These are phyloP conservation scores for Peucedramus taeniatus DNA, from an alignment of 2,113 vertebrate genomes.

Conservation along the genomic window DNA sequence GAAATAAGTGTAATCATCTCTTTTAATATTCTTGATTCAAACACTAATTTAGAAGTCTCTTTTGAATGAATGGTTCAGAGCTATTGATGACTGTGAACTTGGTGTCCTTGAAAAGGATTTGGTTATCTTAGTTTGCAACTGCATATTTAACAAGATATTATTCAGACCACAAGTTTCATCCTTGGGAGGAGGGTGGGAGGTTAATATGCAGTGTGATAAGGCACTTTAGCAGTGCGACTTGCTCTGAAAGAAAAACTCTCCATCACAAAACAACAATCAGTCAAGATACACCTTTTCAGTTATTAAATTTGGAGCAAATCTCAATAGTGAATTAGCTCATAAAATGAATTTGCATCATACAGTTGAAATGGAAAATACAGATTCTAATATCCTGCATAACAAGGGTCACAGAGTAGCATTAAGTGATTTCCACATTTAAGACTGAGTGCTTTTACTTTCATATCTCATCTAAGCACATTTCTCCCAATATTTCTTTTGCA, in stretches of 20 bases:
- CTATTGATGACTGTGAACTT: neutral
- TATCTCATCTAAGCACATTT: neutral
- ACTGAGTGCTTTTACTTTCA: neutral
- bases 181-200: neutral
- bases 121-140: neutral
- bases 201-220: neutral
- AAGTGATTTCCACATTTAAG: neutral
- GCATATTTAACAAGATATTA: neutral
- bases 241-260: neutral
- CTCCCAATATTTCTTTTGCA: slow-evolving; percentile 19
- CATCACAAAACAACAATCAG: neutral
- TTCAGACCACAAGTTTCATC: neutral
- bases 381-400: neutral
- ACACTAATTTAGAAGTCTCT: neutral
- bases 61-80: neutral
- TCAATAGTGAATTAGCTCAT: neutral
- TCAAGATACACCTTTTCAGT: neutral
- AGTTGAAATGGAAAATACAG: neutral
- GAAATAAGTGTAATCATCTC: neutral
- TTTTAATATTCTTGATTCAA: neutral
- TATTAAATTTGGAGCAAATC: neutral
- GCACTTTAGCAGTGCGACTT: neutral
- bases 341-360: neutral
- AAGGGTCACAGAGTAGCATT: neutral
- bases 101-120: neutral